Evolutionary conservation across 2,888 invertebrate species (phyloP).

Genomic region (Lepeophtheirus nordmannii): DNA sequence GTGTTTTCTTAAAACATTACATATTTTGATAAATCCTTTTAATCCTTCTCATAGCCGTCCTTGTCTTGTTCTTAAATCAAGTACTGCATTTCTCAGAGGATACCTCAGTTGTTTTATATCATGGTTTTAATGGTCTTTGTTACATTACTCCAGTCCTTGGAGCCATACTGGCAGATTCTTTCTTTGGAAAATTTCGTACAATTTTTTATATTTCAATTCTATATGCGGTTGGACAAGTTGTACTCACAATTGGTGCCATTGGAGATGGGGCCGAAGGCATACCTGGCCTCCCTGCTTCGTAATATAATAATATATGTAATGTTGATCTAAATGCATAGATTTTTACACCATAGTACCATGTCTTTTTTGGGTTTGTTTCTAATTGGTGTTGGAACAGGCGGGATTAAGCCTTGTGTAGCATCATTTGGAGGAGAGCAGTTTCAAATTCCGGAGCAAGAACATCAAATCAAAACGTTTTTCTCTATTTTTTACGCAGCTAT

Average conservation of each 20-base stretch:
- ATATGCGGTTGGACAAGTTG: conserved; percentile 64
- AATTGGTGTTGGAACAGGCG: conserved; percentile 80
- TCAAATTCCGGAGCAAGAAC: conserved; percentile 54
- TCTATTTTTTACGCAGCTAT: conserved; percentile 87
- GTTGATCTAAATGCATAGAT: conserved; percentile 15
- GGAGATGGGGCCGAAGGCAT: conserved; percentile 27
- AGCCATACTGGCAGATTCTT: conserved; percentile 82
- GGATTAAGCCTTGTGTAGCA: conserved; percentile 87
- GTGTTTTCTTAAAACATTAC: too few relatives aligned
- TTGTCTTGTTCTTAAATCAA: conserved; percentile 69
- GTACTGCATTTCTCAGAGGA: conserved; percentile 55
- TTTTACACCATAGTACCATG: conserved; percentile 40
- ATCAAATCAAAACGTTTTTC: conserved; percentile 68
- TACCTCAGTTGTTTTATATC: conserved; percentile 69
- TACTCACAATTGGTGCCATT: conserved; percentile 48
- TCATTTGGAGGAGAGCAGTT: conserved; percentile 94
- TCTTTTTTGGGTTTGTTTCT: conserved; percentile 50
- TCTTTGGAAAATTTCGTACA: conserved; percentile 72
- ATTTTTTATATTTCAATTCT: conserved; percentile 76
- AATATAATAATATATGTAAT: background rate
- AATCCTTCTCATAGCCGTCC: conserved; percentile 52
- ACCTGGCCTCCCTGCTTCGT: too few relatives aligned
- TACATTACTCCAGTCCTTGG: conserved; percentile 78
- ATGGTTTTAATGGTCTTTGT: conserved; percentile 70
- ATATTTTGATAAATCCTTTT: too few relatives aligned